Percentiles rank a stretch among this genome's conserved stretches.
Conservation (phyloP, 2,797 vertebrate genomes). For the Clamator glandarius region DNA sequence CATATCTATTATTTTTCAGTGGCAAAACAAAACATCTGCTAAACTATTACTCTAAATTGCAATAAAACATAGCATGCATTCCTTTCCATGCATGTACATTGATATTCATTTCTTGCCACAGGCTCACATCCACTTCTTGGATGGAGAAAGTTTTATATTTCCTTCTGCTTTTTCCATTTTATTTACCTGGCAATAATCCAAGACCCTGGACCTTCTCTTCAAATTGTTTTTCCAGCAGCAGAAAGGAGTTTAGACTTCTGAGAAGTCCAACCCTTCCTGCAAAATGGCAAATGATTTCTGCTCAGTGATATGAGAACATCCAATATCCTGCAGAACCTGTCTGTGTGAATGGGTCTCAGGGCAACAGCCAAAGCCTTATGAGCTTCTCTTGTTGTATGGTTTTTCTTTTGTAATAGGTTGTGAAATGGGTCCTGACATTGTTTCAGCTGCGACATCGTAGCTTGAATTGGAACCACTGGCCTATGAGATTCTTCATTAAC, state of each 20-base stretch:
- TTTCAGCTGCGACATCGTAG: conserved; percentile 32
- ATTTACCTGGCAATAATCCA: not conserved
- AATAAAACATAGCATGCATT: not conserved
- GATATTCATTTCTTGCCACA: not conserved
- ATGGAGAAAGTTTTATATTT: not conserved
- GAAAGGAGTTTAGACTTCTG: not conserved
- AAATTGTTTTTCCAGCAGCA: conserved; percentile 3
- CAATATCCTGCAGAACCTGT: conserved; percentile 32
- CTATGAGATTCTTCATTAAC: conserved; percentile 43
- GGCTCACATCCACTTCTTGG: not conserved
- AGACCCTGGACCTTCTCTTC: not conserved
- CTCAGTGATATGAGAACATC: conserved; percentile 40
- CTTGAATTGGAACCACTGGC: conserved; percentile 31
- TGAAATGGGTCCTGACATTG: conserved; percentile 56
- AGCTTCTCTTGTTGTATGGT: conserved; percentile 18
- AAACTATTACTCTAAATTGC: not conserved
- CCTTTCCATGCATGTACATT: not conserved
- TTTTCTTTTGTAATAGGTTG: conserved; percentile 38
- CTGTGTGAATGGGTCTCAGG: conserved; percentile 22
- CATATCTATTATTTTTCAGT: not conserved
- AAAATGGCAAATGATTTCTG: not conserved
- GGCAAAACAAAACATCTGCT: not conserved
- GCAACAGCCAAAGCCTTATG: conserved; percentile 19
- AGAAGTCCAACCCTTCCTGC: not conserved
- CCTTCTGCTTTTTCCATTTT: not conserved